Base-by-base conservation (phyloP, 2,888 invertebrate species). In the Trichogramma evanescens region DNA sequence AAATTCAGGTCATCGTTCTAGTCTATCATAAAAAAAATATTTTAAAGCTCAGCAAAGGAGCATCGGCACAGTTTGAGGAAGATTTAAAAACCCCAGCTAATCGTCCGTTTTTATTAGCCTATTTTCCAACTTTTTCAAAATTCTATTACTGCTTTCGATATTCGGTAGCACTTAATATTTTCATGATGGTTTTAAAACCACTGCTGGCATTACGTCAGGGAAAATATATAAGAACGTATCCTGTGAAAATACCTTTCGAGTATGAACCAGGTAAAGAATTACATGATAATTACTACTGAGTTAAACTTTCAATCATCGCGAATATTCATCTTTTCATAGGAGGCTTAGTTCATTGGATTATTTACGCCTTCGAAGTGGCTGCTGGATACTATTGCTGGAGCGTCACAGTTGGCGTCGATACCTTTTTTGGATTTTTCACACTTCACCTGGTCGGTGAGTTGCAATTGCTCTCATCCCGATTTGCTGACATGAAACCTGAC, bases 371-470 rank as follows among this genome's bases (percentile, higher is more conserved):
- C 9, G 58, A 63, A 10, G 0, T 56, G 1, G 26, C 45, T 1
- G 41, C 51, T 7, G 49, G 43, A 7, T 58, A 53, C 38, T 58
- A 51, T 39, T 57, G 68, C 0, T 42, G 63, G n/a, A 59, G 41
- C 4, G 44, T 69, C 5, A 60, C 38, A 2, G 39, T 6, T 7
- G 64, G 67, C 0, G 64, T 66, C 4, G 72, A 72, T 42, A 63
- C 63, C 0, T 58, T 70, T 4, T 72, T 71, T 54, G 69, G 70
- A 6, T 63, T 67, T 8, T 69, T 69, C 44, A 44, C 68, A 8
- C 68, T 71, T 49, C 70, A 71, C 50, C 67, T 72, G 53, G 58
- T 64, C 1, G 67, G 68, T 3, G 63, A 69, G 40, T 54, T 73
- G 9, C 65, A 66, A 5, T 63, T 63, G 9, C 62, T 70, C 40